Evolutionary conservation across 2,797 vertebrate species (phyloP), one percentile per base, ranked within the genome.

Genomic region (Pampus argenteus): DNA sequence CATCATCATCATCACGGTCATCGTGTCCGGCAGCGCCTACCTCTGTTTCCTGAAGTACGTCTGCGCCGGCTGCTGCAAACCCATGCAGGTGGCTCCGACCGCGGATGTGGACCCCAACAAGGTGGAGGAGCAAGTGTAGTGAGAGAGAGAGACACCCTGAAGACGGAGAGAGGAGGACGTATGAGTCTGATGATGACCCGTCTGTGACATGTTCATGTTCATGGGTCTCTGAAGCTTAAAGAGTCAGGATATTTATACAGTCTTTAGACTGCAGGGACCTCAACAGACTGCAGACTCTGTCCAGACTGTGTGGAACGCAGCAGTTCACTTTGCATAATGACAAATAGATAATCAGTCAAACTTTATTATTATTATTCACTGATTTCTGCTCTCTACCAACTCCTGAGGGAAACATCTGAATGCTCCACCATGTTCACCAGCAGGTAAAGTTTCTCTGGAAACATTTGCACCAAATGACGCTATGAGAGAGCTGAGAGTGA

Each of bases 11-110:
- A 4, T 94, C 79, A 94, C 90, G 0, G 25, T 86, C n/a, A 76
- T 93, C 4, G 55, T 91, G 45, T 93, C 82, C 0, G 89, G 85
- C 25, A 93, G 92, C 0, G 69, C 92, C 13, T 94, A 94, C 85
- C 71, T 95, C 61, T 94, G 91, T 65, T 95, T 95, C 80, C 89
- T 95, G 67, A 95, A 93, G 71, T 94, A 91, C 54, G 23, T 94
- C 51, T 95, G 94, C 44, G 66, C 87, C 0, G 90, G 93, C 31
- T 95, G 92, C 83, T 95, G 95, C 68, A 89, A 87, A 73, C 86
- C 89, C 6, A 29, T 83, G 10, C 94, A 91, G 14, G 92, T 92
- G 45, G 89, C 55, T 4, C 94, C 94, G 7, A 68, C 60, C 0
- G 78, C 70, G 66, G 83, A 87, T 6, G 9, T 52, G 4, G 91